Conservation (phyloP, 2,113 vertebrate species). For the Typhlomys cinereus region DNA sequence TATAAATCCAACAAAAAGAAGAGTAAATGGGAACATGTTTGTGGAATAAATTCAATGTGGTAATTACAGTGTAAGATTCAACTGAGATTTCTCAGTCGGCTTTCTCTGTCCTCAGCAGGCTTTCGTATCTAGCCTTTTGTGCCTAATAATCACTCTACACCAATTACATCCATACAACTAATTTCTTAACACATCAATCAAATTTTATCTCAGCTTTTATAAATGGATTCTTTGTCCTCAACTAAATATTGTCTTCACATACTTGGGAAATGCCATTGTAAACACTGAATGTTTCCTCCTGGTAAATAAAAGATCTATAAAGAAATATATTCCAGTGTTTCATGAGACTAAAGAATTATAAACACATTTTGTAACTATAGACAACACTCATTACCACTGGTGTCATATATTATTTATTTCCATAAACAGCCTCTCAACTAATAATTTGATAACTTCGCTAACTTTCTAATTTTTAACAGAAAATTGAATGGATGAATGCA, state of each 20-base stretch:
- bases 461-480: conserved; percentile 2
- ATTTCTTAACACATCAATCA: background rate
- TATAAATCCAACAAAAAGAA: background rate
- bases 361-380: background rate
- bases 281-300: background rate
- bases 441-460: too few species aligned
- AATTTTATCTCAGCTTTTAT: background rate
- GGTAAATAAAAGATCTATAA: background rate
- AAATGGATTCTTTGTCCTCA: background rate
- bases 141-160: background rate
- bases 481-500: background rate
- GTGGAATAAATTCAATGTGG: background rate
- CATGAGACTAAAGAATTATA: too few species aligned
- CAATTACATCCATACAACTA: background rate
- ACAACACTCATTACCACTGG: background rate
- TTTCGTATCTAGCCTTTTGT: too few species aligned
- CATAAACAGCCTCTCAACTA: too few species aligned
- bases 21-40: background rate
- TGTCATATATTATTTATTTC: background rate
- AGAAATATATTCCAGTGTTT: too few species aligned
- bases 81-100: too few species aligned
- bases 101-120: background rate
- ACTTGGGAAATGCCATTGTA: background rate
- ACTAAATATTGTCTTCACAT: background rate
- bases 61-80: background rate